Percentiles rank a stretch among this genome's conserved stretches.
Evolutionary conservation across 1,140 invertebrate species (phyloP).

Genomic region (Dendrolimus punctatus): DNA sequence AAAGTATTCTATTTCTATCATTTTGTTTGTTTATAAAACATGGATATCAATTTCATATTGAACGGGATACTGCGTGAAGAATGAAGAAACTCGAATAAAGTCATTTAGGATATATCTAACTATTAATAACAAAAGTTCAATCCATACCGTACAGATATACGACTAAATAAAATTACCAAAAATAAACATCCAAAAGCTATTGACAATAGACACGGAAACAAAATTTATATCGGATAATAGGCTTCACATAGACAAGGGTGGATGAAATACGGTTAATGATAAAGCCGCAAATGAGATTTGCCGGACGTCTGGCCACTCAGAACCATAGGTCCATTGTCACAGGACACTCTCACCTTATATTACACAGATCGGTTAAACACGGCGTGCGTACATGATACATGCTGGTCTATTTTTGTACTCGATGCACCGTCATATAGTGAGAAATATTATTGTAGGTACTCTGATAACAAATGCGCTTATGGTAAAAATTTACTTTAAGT

Average conservation of each 20-base stretch:
- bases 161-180: constrained; percentile 29
- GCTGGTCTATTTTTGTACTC: too few relatives aligned
- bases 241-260: constrained; percentile 53
- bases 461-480: too few relatives aligned
- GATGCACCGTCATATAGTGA: too few relatives aligned
- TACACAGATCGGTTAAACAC: constrained; percentile 41
- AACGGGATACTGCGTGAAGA: too few relatives aligned
- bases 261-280: constrained; percentile 69
- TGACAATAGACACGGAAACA: constrained; percentile 50
- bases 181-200: constrained; percentile 50
- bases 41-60: too few relatives aligned
- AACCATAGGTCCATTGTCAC: constrained; percentile 56
- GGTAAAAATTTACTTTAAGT: too few relatives aligned
- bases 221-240: constrained; percentile 65
- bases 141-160: not conserved
- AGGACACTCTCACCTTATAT: constrained; percentile 67
- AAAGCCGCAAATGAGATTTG: constrained; percentile 72
- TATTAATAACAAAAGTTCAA: constrained; percentile 2
- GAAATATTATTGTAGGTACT: too few relatives aligned
- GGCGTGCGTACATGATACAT: constrained; percentile 30
- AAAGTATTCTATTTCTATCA: too few relatives aligned
- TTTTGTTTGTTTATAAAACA: too few relatives aligned
- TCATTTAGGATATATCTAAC: not conserved
- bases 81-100: too few relatives aligned
- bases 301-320: constrained; percentile 64